Conservation (phyloP, 2,113 vertebrate species). For the Myiozetetes cayanensis region DNA sequence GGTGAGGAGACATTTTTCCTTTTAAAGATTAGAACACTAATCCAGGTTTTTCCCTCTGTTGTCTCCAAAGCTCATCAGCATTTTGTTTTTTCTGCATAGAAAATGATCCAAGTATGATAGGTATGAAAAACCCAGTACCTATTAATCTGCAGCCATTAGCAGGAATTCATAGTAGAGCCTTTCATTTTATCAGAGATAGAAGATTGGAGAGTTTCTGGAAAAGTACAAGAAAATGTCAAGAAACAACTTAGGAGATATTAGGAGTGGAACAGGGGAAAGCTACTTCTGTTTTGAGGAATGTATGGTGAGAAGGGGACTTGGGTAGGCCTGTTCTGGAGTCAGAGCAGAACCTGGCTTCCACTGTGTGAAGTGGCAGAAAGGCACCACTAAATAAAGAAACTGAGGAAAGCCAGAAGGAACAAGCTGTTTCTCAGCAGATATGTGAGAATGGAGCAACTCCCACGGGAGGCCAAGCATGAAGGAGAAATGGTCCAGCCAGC, state of each 20-base stretch:
- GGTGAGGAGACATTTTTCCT: not conserved
- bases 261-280: not conserved
- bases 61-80: not conserved
- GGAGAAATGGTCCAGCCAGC: not conserved
- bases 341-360: not conserved
- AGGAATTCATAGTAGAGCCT: not conserved
- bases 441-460: slow-evolving; percentile 40
- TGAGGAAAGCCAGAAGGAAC: slow-evolving; percentile 34
- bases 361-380: not conserved
- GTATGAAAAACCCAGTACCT: not conserved
- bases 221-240: not conserved
- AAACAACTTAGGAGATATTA: not conserved
- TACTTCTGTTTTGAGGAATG: not conserved
- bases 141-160: not conserved
- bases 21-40: not conserved
- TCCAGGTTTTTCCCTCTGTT: not conserved
- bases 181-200: not conserved
- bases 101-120: not conserved
- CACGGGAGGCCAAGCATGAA: not conserved
- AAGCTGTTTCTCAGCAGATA: slow-evolving; percentile 44
- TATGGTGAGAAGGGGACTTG: not conserved
- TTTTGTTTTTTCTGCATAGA: not conserved
- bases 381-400: slow-evolving; percentile 34
- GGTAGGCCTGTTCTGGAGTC: not conserved
- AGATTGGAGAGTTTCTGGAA: not conserved